Evolutionary conservation across 2,888 invertebrate species (phyloP), one percentile per base, ranked within the genome.

Genomic region (Apoderus coryli): DNA sequence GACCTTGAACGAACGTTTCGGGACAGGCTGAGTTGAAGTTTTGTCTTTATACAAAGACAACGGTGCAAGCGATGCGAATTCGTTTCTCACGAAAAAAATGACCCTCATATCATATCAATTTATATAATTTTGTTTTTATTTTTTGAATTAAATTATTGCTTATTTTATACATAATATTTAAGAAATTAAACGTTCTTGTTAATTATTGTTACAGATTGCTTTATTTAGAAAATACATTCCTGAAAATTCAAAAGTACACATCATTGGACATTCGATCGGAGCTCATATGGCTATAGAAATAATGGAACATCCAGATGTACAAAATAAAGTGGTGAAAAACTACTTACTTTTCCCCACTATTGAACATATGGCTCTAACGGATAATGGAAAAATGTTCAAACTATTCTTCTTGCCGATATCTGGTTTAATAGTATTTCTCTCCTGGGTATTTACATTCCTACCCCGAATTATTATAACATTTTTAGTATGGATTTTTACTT

Each of bases 181-280:
- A n/a, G n/a, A n/a, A n/a, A n/a, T n/a, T n/a, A n/a, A n/a, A n/a
- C n/a, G n/a, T n/a, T n/a, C n/a, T n/a, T n/a, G n/a, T n/a, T n/a
- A n/a, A n/a, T n/a, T n/a, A n/a, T n/a, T n/a, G n/a, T n/a, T n/a
- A n/a, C 55, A 56, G 60, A 49, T 62, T 27, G 66, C 70, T 33
- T 80, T 92, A 49, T 73, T 92, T 33, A 63, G 70, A 42, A 68
- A 72, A 41, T 72, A 72, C 50, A 64, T 89, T 39, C 80, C 85
- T 31, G 56, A 64, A 38, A 63, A 72, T 47, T 70, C 76, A 9
- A 75, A 67, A 50, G 54, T 93, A 22, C 77, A 86, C 54, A 57
- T 92, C 19, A 67, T 92, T 43, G 89, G 85, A 2, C 92, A 93
- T 63, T 92, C 92, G 1, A 84, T 92, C 48, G 93, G 93, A 3